These are phyloP conservation scores for Mesembrinibis cayennensis DNA, from an alignment of 2,113 vertebrate genomes.

Conservation along the genomic window DNA sequence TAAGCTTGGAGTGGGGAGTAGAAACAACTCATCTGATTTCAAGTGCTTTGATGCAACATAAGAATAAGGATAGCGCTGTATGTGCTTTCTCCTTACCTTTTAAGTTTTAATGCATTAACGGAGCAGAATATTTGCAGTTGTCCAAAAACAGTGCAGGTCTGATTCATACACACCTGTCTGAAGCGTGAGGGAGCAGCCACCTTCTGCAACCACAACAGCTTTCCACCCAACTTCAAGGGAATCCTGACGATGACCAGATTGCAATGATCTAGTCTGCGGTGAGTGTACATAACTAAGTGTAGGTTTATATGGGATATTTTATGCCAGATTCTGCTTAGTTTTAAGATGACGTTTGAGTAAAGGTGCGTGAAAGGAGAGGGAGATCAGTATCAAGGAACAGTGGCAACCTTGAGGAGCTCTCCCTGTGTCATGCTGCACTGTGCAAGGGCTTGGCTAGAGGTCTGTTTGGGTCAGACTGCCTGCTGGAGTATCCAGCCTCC, in stretches of 20 bases:
- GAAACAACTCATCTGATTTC: neutral
- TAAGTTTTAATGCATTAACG: neutral
- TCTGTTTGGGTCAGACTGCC: neutral
- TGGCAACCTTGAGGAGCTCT: neutral
- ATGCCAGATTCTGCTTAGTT: neutral
- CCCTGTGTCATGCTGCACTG: neutral
- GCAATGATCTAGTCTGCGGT: neutral
- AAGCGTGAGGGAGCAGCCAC: neutral
- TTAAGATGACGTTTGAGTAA: neutral
- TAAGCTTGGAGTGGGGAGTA: neutral
- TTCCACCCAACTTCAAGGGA: neutral
- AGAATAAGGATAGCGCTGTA: neutral
- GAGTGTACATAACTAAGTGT: neutral
- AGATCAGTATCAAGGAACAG: neutral
- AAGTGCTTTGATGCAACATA: neutral
- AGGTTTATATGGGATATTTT: neutral
- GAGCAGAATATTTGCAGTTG: neutral
- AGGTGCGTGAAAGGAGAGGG: neutral
- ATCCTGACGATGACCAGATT: neutral
- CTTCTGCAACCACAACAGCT: constrained; percentile 16
- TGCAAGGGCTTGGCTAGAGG: neutral
- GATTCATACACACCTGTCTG: neutral
- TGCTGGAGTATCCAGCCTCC: neutral
- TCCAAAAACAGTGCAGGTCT: neutral
- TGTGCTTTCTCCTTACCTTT: neutral